Conservation (phyloP, 2,113 vertebrate genomes). For the Peucedramus taeniatus region DNA sequence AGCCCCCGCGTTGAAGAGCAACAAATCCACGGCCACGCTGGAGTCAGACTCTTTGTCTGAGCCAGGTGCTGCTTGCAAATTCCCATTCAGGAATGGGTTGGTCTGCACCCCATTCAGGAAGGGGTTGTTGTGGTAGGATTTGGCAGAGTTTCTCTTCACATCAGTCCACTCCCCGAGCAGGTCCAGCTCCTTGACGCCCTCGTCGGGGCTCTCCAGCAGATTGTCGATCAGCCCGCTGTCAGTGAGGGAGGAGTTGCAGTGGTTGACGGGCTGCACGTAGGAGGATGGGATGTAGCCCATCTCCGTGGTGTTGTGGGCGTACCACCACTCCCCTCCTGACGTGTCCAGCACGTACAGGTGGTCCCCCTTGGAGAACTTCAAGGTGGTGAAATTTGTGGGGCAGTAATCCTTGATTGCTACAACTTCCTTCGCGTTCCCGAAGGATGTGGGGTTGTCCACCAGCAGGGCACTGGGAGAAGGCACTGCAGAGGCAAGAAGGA, state of each 20-base stretch:
- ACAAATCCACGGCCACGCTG: slow-evolving; percentile 71
- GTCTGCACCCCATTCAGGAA: slow-evolving; percentile 82
- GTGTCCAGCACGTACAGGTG: slow-evolving; percentile 92
- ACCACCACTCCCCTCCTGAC: slow-evolving; percentile 95
- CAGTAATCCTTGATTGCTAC: slow-evolving; percentile 95
- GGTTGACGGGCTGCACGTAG: slow-evolving; percentile 86
- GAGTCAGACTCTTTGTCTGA: slow-evolving; percentile 66
- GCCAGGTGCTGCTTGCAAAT: slow-evolving; percentile 42
- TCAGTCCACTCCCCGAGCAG: slow-evolving; percentile 80
- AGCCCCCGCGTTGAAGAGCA: slow-evolving; percentile 79
- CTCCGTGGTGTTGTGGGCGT: slow-evolving; percentile 95
- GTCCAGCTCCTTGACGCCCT: slow-evolving; percentile 83
- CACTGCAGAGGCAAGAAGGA: slow-evolving; percentile 72
- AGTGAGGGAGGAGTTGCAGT: slow-evolving; percentile 83
- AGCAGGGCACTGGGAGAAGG: slow-evolving; percentile 95
- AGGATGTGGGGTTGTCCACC: slow-evolving; percentile 79
- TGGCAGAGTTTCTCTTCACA: slow-evolving; percentile 57
- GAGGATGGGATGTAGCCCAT: slow-evolving; percentile 97
- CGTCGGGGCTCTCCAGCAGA: slow-evolving; percentile 80
- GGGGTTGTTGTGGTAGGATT: slow-evolving; percentile 80
- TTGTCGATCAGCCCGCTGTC: slow-evolving; percentile 93
- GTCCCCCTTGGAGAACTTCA: slow-evolving; percentile 96
- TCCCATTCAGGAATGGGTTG: slow-evolving; percentile 87
- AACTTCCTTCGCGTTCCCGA: slow-evolving; percentile 89
- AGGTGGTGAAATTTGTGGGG: slow-evolving; percentile 92